Percentiles rank a stretch among this genome's conserved stretches.
phyloP scores from a whole-genome alignment of 2,113 vertebrate genomes.

The Channa argus region DNA sequence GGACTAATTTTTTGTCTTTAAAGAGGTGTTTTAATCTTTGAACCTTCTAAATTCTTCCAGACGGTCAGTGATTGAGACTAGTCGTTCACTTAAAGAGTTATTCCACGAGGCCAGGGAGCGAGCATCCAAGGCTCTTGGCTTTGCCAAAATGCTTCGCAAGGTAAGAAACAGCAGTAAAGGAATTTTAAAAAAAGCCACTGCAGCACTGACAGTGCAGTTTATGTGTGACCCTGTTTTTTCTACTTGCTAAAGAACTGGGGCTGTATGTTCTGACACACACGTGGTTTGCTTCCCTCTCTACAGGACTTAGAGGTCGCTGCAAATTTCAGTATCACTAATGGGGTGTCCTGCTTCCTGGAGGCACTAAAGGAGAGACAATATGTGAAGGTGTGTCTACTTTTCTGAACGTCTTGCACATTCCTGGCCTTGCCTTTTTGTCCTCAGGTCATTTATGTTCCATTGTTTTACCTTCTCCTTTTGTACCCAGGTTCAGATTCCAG shows the following conservation, averaged over 20 bases:
- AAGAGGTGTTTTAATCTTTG: not conserved
- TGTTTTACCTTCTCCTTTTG: not conserved
- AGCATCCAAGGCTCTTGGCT: slow-evolving; percentile 97
- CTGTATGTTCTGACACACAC: slow-evolving; percentile 44
- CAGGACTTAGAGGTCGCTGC: slow-evolving; percentile 98
- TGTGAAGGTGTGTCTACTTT: slow-evolving; percentile 86
- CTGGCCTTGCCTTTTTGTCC: not conserved
- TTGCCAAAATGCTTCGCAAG: slow-evolving; percentile 99
- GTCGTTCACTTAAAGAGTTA: slow-evolving; percentile 95
- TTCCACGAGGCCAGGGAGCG: slow-evolving; percentile 97
- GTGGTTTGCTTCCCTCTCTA: slow-evolving; percentile 34
- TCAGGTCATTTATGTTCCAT: not conserved
- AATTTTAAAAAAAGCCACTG: slow-evolving; percentile 22
- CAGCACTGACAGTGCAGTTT: slow-evolving; percentile 24
- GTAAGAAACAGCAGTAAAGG: slow-evolving; percentile 75
- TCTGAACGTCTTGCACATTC: slow-evolving; percentile 1
- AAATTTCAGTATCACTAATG: slow-evolving; percentile 90
- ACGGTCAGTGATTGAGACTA: slow-evolving; percentile 96
- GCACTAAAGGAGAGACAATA: slow-evolving; percentile 89
- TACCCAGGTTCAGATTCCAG: slow-evolving; percentile 80
- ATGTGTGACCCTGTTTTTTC: slow-evolving; percentile 34
- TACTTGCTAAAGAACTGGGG: slow-evolving; percentile 25
- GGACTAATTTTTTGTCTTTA: not conserved
- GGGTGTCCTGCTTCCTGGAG: slow-evolving; percentile 87
- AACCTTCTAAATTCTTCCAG: slow-evolving; percentile 73